Conservation (phyloP, 2,888 invertebrate species). For the Ctenicera cuprea region DNA sequence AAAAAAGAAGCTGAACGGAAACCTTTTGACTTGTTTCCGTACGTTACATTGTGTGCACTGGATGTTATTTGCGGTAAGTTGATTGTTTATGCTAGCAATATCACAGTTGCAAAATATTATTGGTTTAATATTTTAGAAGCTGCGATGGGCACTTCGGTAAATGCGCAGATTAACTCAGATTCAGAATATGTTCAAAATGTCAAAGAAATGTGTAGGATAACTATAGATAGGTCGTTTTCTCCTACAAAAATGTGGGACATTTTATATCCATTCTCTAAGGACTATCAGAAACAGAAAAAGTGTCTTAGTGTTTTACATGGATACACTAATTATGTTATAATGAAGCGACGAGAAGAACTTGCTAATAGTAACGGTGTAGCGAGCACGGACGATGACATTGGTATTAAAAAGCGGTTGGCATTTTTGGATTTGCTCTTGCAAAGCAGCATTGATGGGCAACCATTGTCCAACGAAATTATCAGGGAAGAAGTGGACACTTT, state of each 20-base stretch:
- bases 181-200: conserved; percentile 85
- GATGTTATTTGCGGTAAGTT: conserved; percentile 61
- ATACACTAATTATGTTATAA: conserved; percentile 76
- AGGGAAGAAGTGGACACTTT: conserved; percentile 84
- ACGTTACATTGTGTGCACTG: conserved; percentile 55
- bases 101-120: not conserved
- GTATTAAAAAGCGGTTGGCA: conserved; percentile 78
- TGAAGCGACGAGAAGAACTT: conserved; percentile 67
- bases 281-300: conserved; percentile 76
- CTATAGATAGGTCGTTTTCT: conserved; percentile 60
- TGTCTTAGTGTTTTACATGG: conserved; percentile 73
- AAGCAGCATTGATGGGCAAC: conserved; percentile 75
- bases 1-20: conserved; percentile 44
- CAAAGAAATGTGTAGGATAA: conserved; percentile 71
- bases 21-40: conserved; percentile 58
- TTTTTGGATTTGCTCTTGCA: conserved; percentile 81
- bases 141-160: conserved; percentile 83
- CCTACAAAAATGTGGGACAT: conserved; percentile 74
- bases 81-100: conserved; percentile 15
- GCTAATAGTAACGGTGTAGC: not conserved
- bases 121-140: conserved; percentile 22
- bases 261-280: conserved; percentile 73
- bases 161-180: conserved; percentile 81
- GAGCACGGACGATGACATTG: conserved; percentile 64
- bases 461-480: conserved; percentile 77